Conservation (phyloP, 2,113 vertebrate species). For the Xerus inauris region DNA sequence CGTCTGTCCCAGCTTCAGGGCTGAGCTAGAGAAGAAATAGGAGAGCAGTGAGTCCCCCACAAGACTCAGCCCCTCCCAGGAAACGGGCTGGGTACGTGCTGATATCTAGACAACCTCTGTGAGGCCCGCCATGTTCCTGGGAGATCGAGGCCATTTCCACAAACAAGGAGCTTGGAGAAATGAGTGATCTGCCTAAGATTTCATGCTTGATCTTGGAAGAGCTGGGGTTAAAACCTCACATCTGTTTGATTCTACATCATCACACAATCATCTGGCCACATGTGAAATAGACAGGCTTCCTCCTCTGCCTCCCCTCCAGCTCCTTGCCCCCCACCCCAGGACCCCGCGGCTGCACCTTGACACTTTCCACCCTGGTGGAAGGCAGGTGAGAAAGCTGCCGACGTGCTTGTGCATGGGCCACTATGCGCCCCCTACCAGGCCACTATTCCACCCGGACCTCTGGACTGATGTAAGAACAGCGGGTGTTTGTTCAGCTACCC, state of each 20-base stretch:
- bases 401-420: rapidly evolving
- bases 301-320: not conserved
- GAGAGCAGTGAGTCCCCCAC: rapidly evolving
- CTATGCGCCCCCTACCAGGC: too few species aligned
- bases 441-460: not conserved
- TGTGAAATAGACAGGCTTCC: not conserved
- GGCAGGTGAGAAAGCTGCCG: rapidly evolving
- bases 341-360: rapidly evolving
- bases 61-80: not conserved
- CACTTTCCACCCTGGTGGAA: not conserved
- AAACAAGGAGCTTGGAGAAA: not conserved
- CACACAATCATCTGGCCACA: rapidly evolving
- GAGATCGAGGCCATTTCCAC: not conserved
- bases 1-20: not conserved
- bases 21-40: not conserved
- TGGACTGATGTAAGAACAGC: rapidly evolving
- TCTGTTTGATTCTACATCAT: not conserved
- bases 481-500: not conserved
- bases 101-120: rapidly evolving
- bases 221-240: not conserved
- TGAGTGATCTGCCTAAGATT: not conserved
- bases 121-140: not conserved
- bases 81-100: not conserved
- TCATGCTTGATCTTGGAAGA: not conserved
- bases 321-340: rapidly evolving